Evolutionary conservation across 2,888 invertebrate genomes (phyloP), one percentile per base, ranked within the genome.

Genomic region (Suillia variegata): DNA sequence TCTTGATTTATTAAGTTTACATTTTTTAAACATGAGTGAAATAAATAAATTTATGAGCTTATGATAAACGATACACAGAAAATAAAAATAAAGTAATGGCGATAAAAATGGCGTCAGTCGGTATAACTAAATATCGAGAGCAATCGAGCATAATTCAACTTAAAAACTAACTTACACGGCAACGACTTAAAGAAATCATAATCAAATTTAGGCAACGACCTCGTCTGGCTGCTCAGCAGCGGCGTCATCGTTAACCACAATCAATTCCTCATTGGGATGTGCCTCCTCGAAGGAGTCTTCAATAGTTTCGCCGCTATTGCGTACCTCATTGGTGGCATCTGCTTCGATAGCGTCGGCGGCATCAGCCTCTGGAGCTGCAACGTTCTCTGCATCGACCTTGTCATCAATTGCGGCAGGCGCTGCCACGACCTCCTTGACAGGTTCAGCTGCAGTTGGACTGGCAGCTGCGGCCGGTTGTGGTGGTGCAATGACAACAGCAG

Each of bases 211-310:
- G 17, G 42, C 54, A 13, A 24, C 49, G 26, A 22, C 24, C 12
- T 50, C 63, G 26, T 48, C 49, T 52, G 58, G 57, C 13, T 58
- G n/a, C n/a, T n/a, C n/a, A n/a, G n/a, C n/a, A n/a, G n/a, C 56
- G 47, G 74, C 69, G 64, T 79, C 78, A 53, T 79, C 79, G 33
- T 79, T 77, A 63, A 79, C 78, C 49, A 77, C 70, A 56, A 79
- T 79, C n/a, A 77, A 62, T 53, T 78, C 78, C 2, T 74, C 76
- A n/a, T n/a, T n/a, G 33, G 75, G 75, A 47, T 76, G 74, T 1
- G 65, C 63, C 18, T 77, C 75, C 64, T 79, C 79, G 33, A 77
- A 74, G 24, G 78, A 78, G 13, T 78, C 78, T 3, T 73, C 73
- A 13, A 62, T 61, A 34, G 56, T 8, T 15, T 20, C 48, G 52